phyloP scores from a whole-genome alignment of 1,140 invertebrate species.

The Phymorhynchus buccinoides region DNA sequence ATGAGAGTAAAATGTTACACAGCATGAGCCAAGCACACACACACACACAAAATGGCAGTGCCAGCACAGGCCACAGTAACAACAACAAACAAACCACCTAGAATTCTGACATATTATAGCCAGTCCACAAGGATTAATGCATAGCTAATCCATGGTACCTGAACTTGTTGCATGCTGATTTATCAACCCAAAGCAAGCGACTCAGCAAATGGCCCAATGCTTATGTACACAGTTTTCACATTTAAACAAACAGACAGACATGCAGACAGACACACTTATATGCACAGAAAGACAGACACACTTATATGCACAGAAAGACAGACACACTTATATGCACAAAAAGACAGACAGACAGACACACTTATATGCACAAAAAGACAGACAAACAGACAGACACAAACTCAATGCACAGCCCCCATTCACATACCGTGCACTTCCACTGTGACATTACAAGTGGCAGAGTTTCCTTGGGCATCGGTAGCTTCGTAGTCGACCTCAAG shows the following conservation, averaged over 20 bases:
- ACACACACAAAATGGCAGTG: too few species aligned
- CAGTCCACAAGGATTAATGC: too few species aligned
- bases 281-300: background rate
- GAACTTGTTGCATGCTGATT: too few species aligned
- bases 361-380: background rate
- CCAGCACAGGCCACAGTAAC: too few species aligned
- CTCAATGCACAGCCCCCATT: background rate
- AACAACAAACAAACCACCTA: too few species aligned
- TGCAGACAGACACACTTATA: background rate
- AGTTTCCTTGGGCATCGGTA: constrained; percentile 44
- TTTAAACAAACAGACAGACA: background rate
- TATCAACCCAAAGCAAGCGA: too few species aligned
- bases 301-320: background rate
- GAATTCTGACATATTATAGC: too few species aligned
- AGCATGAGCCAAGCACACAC: too few species aligned
- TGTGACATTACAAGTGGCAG: constrained; percentile 40
- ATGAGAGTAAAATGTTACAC: too few species aligned
- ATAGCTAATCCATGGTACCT: too few species aligned
- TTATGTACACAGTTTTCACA: background rate
- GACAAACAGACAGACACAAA: background rate
- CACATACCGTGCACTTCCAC: constrained; percentile 48
- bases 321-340: background rate
- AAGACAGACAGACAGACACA: background rate
- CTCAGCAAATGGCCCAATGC: too few species aligned
- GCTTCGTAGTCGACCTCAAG: constrained; percentile 48